Conservation (phyloP, 2,888 invertebrate species). For the Hesperia comma region DNA sequence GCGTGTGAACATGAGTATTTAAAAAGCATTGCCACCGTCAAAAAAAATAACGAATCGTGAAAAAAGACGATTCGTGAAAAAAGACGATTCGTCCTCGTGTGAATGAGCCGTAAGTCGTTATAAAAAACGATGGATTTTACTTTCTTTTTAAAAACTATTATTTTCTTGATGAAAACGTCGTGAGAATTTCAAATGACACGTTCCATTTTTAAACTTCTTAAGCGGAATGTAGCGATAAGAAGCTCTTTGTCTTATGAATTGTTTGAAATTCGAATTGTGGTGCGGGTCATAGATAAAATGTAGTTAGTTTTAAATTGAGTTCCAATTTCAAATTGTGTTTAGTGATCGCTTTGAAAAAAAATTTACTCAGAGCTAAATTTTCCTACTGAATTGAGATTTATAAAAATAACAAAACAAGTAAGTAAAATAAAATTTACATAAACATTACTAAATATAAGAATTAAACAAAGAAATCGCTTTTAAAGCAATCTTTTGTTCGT, state of each 20-base stretch:
- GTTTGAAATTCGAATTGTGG: slow-evolving; percentile 43
- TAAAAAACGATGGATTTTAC: not conserved
- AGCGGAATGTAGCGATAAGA: slow-evolving; percentile 43
- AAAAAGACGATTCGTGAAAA: too few species aligned
- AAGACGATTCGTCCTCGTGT: too few species aligned
- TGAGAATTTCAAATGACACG: slow-evolving; percentile 46
- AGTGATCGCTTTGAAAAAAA: too few species aligned
- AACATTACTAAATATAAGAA: slow-evolving; percentile 1
- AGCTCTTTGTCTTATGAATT: slow-evolving; percentile 41
- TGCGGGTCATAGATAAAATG: slow-evolving; percentile 29
- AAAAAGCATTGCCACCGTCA: too few species aligned
- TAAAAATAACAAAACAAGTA: not conserved
- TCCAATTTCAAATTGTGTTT: not conserved
- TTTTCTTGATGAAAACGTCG: slow-evolving; percentile 12
- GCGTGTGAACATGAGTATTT: too few species aligned
- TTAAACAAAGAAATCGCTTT: slow-evolving; percentile 18
- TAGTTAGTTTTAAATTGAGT: not conserved
- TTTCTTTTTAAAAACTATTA: slow-evolving; percentile 21
- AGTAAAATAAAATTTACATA: not conserved
- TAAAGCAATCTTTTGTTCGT: slow-evolving; percentile 11
- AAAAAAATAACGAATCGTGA: too few species aligned
- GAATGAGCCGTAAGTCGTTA: too few species aligned
- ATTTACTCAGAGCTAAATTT: too few species aligned
- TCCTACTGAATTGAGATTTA: not conserved
- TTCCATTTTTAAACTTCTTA: slow-evolving; percentile 48